Conservation (phyloP, 92 coral and sea anemone genomes). For the Parazoanthus atlanticus region DNA sequence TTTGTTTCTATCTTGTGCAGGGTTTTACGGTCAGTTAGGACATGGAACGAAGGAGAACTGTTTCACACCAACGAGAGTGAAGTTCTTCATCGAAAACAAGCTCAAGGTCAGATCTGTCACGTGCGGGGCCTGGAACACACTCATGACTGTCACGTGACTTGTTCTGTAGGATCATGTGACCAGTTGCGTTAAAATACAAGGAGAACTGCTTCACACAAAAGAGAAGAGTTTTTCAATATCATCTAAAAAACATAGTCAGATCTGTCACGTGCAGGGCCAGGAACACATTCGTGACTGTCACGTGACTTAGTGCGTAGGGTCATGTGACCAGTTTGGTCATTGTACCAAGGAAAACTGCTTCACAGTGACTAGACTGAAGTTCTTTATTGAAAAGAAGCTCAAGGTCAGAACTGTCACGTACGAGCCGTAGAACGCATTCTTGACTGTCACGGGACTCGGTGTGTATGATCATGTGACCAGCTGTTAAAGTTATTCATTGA, state of each 20-base stretch:
- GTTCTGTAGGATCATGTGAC: neutral
- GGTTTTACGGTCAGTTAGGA: constrained; percentile 91
- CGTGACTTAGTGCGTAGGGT: neutral
- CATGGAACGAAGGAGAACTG: constrained; percentile 64
- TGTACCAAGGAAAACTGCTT: no score
- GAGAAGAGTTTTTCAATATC: constrained; percentile 20
- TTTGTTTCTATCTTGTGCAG: constrained; percentile 39
- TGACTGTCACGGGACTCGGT: no score
- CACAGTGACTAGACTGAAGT: neutral
- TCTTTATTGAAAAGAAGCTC: neutral
- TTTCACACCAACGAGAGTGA: constrained; percentile 62
- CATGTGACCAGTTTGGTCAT: no score
- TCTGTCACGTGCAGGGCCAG: neutral
- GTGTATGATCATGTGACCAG: no score
- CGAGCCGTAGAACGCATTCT: no score
- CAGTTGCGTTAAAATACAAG: constrained; percentile 10
- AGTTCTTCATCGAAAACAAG: constrained; percentile 30
- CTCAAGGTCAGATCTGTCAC: constrained; percentile 22
- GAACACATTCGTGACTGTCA: neutral
- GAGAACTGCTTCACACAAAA: constrained; percentile 49
- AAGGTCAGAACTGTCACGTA: no score
- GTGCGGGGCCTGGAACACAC: constrained; percentile 41
- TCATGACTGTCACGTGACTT: constrained; percentile 24
- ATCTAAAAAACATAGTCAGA: neutral
- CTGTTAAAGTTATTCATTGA: no score